Evolutionary conservation across 2,888 invertebrate genomes (phyloP).

Genomic region (Phortica magna): DNA sequence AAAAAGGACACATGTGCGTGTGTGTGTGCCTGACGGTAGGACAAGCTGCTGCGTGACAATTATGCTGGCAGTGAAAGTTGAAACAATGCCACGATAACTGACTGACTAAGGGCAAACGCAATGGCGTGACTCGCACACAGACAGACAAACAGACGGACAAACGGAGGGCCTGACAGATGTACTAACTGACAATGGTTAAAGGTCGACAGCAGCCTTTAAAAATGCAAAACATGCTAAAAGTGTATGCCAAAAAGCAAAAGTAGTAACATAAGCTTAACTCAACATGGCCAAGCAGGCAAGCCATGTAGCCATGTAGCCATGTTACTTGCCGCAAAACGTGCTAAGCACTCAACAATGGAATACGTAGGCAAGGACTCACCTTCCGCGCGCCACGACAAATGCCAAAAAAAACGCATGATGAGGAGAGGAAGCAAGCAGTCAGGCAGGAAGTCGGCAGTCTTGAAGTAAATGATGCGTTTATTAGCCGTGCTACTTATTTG

Average conservation of each 20-base stretch:
- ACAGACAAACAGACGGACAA: background rate
- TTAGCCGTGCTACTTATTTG: slow-evolving; percentile 24
- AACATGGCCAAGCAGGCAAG: background rate
- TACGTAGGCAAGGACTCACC: background rate
- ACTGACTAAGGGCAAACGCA: background rate
- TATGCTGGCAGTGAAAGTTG: slow-evolving; percentile 18
- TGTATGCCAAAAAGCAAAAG: slow-evolving; percentile 4
- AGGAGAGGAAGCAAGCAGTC: background rate
- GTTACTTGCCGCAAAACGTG: slow-evolving; percentile 9
- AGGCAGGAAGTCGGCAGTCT: background rate
- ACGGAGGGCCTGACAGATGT: background rate
- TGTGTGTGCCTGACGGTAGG: background rate
- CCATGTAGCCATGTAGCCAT: background rate
- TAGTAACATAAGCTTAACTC: background rate
- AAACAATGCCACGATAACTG: background rate
- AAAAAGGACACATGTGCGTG: slow-evolving; percentile 17
- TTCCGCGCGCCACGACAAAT: background rate
- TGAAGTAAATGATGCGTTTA: slow-evolving; percentile 24
- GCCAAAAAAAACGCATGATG: background rate
- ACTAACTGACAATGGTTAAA: background rate
- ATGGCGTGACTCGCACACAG: background rate
- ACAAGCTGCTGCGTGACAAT: slow-evolving; percentile 1
- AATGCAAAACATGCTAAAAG: slow-evolving; percentile 21
- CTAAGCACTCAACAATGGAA: slow-evolving; percentile 15
- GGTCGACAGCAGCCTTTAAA: background rate